Conservation (phyloP, 1,140 invertebrate species). For the Trachelipus rathkii region DNA sequence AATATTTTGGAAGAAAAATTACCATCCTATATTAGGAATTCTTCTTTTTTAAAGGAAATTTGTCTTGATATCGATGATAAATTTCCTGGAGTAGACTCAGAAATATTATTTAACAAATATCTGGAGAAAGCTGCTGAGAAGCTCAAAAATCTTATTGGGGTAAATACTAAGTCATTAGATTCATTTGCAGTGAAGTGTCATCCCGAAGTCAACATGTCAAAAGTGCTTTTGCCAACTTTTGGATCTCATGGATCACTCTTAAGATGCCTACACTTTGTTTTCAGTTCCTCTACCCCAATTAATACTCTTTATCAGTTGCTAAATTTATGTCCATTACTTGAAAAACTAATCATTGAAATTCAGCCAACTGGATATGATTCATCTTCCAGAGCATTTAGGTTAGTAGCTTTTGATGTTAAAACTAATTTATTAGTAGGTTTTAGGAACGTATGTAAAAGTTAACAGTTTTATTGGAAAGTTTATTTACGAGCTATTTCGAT, state of each 20-base stretch:
- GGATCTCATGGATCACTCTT: background rate
- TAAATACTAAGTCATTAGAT: background rate
- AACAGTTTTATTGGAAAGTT: no score
- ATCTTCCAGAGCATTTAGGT: background rate
- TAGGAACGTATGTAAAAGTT: no score
- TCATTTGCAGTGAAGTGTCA: background rate
- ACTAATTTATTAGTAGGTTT: no score
- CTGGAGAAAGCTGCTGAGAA: background rate
- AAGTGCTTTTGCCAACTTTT: background rate
- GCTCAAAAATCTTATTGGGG: background rate
- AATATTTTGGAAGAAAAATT: background rate
- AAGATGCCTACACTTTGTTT: background rate
- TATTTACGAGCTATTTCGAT: no score
- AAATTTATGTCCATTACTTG: constrained; percentile 8
- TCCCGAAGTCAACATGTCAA: background rate
- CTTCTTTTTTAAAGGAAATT: background rate
- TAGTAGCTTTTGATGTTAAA: background rate
- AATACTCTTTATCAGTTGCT: background rate
- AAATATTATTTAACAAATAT: background rate
- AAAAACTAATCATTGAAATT: background rate
- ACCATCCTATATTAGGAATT: background rate
- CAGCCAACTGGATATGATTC: background rate
- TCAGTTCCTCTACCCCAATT: background rate
- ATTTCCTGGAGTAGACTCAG: background rate
- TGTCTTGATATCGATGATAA: background rate